phyloP scores from a whole-genome alignment of 2,888 invertebrate genomes.

The Myopa tessellatipennis region DNA sequence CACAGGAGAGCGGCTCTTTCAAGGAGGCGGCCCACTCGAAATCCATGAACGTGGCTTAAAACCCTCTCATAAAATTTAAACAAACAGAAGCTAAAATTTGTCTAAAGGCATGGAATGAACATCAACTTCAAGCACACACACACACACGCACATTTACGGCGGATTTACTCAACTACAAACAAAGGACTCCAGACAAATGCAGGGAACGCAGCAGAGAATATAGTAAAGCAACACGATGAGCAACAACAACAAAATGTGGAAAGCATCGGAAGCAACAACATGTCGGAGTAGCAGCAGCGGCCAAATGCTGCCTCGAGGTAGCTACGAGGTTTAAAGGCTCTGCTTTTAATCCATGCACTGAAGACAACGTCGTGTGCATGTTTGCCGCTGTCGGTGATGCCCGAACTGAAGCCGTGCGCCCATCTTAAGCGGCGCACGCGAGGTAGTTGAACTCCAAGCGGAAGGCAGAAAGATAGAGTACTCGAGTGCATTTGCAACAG shows the following conservation, averaged over 20 bases:
- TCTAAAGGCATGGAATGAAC: slow-evolving; percentile 29
- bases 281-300: not conserved
- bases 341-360: slow-evolving; percentile 16
- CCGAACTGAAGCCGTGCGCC: not conserved
- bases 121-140: slow-evolving; percentile 18
- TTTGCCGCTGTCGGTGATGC: not conserved
- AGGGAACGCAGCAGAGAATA: not conserved
- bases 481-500: slow-evolving; percentile 12
- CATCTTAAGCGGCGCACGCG: slow-evolving; percentile 17
- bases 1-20: not conserved
- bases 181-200: slow-evolving; percentile 6
- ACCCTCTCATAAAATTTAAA: slow-evolving; percentile 23
- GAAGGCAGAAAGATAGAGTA: not conserved
- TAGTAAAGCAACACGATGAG: not conserved
- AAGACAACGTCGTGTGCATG: slow-evolving; percentile 1
- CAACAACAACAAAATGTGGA: not conserved
- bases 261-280: not conserved
- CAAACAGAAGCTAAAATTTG: slow-evolving; percentile 31
- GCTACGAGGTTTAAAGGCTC: slow-evolving; percentile 8
- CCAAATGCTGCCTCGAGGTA: not conserved
- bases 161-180: not conserved
- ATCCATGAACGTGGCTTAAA: slow-evolving; percentile 7
- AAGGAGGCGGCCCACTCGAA: not conserved
- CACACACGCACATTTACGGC: not conserved
- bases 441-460: slow-evolving; percentile 35